Base-by-base conservation (phyloP, 2,797 vertebrate genomes). In the Nannoperca obscura region DNA sequence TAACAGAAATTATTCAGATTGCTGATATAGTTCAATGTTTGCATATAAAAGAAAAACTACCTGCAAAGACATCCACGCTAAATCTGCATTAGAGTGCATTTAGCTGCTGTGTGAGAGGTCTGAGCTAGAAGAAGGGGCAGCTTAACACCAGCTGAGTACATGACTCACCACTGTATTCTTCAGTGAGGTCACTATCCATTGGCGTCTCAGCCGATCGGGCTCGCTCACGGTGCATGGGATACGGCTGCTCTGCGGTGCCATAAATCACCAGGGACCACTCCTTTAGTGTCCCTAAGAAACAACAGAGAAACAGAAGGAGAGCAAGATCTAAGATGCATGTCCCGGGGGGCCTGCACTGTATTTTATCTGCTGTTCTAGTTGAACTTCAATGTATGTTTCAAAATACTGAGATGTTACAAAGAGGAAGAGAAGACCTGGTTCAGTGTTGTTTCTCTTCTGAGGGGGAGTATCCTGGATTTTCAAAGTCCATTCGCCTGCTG, bases 191-290 rank as follows among this genome's bases (percentile, higher is more conserved):
- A 62, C 87, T 71, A 17, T 93, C 93, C 57, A 27, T n/a, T 0
- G 64, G 80, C 69, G 68, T 84, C 84, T 96, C 96, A 0, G 92
- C 94, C 17, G 97, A 97, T 40, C 97, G 95, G 9, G 94, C 94
- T 62, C 93, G 95, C 80, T 95, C 92, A 89, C 94, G 83, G 88
- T 95, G 91, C 38, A 30, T 2, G 1, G 81, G 94, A 80, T 97
- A 96, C 3, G 97, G 97, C 78, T 94, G 96, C 75, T 96, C 92
- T 0, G 96, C 96, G 5, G 98, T 99, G 82, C 98, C 98, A 76
- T 98, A 97, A 75, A 99, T 95, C 87, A 98, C 95, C 89, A 99
- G 93, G 66, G 96, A 96, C 97, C 97, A 99, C 84, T 97, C 95
- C 91, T 96, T 95, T 76, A 99, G 93, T 86, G 93, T 96, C 19